Evolutionary conservation across 2,113 vertebrate species (phyloP).

Genomic region (Sitta europaea): DNA sequence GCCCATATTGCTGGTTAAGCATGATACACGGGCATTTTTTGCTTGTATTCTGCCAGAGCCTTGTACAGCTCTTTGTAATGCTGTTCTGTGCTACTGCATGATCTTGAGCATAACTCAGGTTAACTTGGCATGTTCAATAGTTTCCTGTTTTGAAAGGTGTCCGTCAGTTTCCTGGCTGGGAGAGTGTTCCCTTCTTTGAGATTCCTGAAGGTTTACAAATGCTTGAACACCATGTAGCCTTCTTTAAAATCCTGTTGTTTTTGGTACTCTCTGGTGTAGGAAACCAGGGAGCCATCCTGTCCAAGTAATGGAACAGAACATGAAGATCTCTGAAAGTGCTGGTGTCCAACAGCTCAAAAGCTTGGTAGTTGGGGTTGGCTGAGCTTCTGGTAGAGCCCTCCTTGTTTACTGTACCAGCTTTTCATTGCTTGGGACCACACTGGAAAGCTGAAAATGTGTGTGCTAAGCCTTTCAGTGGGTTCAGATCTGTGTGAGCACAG

Average conservation of each 20-base stretch:
- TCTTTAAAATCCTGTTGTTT: constrained; percentile 2
- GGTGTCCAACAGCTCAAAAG: fast-evolving
- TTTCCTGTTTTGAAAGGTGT: constrained; percentile 44
- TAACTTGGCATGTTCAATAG: not conserved
- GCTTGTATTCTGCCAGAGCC: not conserved
- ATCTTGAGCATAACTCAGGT: not conserved
- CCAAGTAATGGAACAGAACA: fast-evolving
- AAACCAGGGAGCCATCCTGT: not conserved
- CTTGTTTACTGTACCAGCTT: not conserved
- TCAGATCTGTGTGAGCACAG: not conserved
- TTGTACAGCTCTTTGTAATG: not conserved
- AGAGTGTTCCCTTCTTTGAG: not conserved
- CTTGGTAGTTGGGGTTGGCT: not conserved
- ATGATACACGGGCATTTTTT: not conserved
- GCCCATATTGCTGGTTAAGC: not conserved
- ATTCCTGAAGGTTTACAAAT: not conserved
- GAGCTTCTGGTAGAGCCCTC: not conserved
- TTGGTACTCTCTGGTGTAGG: not conserved
- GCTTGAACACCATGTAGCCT: not conserved
- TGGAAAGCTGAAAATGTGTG: not conserved
- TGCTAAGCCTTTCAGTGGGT: not conserved
- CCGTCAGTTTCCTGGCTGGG: not conserved
- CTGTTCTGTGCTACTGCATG: not conserved
- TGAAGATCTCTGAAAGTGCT: fast-evolving
- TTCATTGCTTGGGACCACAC: not conserved